These are phyloP conservation scores for Paradisaea rubra DNA, from an alignment of 2,113 vertebrate species.

Conservation along the genomic window DNA sequence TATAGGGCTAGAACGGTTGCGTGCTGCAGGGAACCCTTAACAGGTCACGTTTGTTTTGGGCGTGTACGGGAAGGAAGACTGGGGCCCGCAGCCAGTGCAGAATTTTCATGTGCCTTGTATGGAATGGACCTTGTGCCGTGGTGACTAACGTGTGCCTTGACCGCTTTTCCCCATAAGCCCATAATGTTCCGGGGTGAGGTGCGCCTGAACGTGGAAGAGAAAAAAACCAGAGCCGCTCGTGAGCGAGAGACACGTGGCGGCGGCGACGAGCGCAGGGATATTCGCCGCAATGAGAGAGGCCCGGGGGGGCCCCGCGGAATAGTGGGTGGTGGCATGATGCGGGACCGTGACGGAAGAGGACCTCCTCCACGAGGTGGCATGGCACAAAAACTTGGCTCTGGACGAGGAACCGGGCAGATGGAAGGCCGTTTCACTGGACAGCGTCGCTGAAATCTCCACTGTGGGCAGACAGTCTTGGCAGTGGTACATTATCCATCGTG, in stretches of 20 bases:
- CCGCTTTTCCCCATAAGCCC: constrained; percentile 73
- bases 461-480: constrained; percentile 69
- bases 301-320: constrained; percentile 85
- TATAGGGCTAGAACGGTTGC: accelerated
- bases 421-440: constrained; percentile 89
- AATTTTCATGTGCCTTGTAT: accelerated
- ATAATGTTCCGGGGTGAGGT: constrained; percentile 98
- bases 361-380: constrained; percentile 85
- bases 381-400: constrained; percentile 87
- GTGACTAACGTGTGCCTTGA: constrained; percentile 29
- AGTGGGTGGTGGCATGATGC: constrained; percentile 91
- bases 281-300: constrained; percentile 87
- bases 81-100: accelerated
- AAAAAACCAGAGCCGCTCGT: constrained; percentile 91
- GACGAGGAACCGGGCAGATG: constrained; percentile 81
- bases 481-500: constrained; percentile 88
- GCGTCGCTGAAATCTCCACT: constrained; percentile 80
- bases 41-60: accelerated
- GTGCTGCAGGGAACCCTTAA: not conserved
- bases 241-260: constrained; percentile 87
- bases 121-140: accelerated
- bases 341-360: constrained; percentile 88
- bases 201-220: constrained; percentile 97
- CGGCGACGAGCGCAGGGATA: constrained; percentile 86
- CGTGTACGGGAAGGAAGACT: accelerated